Evolutionary conservation across 2,797 vertebrate genomes (phyloP).

Genomic region (Parauchenoglanis ngamensis): DNA sequence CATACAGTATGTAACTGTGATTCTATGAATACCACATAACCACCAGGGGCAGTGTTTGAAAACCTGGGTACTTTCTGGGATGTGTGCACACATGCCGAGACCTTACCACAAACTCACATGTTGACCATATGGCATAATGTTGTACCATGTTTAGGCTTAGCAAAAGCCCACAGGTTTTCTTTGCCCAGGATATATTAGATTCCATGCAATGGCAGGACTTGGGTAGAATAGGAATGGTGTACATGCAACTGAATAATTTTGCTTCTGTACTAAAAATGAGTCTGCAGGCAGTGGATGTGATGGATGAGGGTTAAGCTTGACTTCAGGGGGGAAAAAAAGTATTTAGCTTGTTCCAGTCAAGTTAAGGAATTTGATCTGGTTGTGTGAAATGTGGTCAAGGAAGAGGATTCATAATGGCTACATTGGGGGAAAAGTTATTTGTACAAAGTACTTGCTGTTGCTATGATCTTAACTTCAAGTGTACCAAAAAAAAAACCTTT

Average conservation of each 20-base stretch:
- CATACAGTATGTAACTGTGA: neutral
- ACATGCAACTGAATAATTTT: slow-evolving; percentile 1
- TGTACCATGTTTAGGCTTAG: neutral
- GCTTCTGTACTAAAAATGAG: neutral
- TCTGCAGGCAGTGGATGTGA: neutral
- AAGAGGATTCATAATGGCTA: neutral
- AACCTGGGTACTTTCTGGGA: neutral
- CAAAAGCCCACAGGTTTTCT: slow-evolving; percentile 16
- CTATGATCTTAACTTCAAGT: slow-evolving; percentile 25
- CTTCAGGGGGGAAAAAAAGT: neutral
- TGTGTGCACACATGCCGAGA: neutral
- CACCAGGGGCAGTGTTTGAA: neutral
- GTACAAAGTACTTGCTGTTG: neutral
- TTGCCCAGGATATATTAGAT: neutral
- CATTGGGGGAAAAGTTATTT: neutral
- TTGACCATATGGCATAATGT: neutral
- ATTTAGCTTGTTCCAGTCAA: neutral
- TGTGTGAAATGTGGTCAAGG: neutral
- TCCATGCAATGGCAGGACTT: slow-evolving; percentile 32
- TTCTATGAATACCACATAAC: neutral
- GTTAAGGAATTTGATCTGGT: neutral
- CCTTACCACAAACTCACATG: neutral
- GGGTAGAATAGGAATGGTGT: slow-evolving; percentile 8
- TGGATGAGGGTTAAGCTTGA: neutral
- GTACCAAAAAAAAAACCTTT: neutral